Percentiles rank a stretch among this genome's conserved stretches.
phyloP scores from a whole-genome alignment of 2,797 vertebrate species.

The Clangula hyemalis region DNA sequence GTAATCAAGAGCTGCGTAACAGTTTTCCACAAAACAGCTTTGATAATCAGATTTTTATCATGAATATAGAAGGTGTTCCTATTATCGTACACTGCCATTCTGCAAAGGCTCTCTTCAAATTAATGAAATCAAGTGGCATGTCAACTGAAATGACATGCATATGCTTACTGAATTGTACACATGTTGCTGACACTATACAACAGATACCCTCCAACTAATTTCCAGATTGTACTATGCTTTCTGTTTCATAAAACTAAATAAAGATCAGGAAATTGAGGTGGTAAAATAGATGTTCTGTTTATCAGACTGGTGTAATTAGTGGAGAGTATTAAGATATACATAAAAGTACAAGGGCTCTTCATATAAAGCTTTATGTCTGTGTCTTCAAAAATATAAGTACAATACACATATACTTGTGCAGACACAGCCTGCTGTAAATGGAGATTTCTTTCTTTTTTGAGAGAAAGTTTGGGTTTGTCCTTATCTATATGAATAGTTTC shows the following conservation, averaged over 20 bases:
- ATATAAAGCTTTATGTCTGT: constrained; percentile 6
- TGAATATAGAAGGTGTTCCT: constrained; percentile 4
- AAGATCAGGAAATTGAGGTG: constrained; percentile 10
- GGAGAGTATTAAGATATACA: background rate
- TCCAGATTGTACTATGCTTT: background rate
- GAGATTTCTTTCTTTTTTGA: background rate
- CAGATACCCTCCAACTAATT: background rate
- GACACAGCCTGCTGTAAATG: background rate
- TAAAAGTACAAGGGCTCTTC: constrained; percentile 17
- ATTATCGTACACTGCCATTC: constrained; percentile 8
- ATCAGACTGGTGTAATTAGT: constrained; percentile 34
- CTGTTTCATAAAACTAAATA: constrained; percentile 3
- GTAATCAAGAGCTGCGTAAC: constrained; percentile 14
- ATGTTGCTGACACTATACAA: constrained; percentile 9
- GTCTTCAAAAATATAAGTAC: background rate
- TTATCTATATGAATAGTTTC: constrained; percentile 9
- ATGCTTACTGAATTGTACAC: background rate
- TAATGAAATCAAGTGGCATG: background rate
- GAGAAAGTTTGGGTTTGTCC: constrained; percentile 12
- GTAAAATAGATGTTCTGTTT: background rate
- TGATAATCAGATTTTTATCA: constrained; percentile 16
- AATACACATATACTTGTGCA: constrained; percentile 1
- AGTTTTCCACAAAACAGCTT: constrained; percentile 17
- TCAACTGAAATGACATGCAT: constrained; percentile 13
- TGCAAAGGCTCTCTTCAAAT: background rate